phyloP scores from a whole-genome alignment of 2,113 vertebrate species.

The Sceloporus undulatus region DNA sequence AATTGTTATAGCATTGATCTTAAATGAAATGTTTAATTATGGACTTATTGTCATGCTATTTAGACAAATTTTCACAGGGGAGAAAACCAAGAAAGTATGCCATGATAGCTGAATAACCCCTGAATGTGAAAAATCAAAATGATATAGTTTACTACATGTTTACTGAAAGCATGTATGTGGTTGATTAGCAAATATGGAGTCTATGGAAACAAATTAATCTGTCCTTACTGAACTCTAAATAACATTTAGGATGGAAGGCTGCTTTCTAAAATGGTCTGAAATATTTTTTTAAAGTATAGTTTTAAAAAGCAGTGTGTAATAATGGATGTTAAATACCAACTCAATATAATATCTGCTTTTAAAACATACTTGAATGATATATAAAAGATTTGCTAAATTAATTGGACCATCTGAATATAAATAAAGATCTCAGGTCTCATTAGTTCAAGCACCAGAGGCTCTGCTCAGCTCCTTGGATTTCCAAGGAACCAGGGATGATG shows the following conservation, averaged over 20 bases:
- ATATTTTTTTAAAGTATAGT: too few species aligned
- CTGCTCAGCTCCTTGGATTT: background rate
- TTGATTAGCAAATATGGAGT: constrained; percentile 4
- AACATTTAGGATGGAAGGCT: background rate
- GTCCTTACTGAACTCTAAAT: background rate
- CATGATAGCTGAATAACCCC: background rate
- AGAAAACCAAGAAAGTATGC: background rate
- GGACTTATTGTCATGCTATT: background rate
- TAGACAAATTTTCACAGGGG: background rate
- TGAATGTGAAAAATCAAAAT: background rate
- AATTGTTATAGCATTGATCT: background rate
- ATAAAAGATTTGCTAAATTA: background rate
- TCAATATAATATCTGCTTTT: background rate
- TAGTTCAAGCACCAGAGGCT: background rate
- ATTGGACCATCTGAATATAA: background rate
- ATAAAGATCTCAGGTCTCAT: background rate
- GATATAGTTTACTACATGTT: background rate
- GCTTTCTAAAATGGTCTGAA: background rate
- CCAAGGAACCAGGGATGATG: background rate
- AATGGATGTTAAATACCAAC: background rate
- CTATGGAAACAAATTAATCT: background rate
- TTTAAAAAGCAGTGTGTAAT: background rate
- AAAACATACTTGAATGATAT: background rate
- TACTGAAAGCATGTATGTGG: background rate
- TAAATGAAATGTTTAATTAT: background rate